These are phyloP conservation scores for Manduca sexta DNA, from an alignment of 1,140 invertebrate genomes.

Conservation along the genomic window DNA sequence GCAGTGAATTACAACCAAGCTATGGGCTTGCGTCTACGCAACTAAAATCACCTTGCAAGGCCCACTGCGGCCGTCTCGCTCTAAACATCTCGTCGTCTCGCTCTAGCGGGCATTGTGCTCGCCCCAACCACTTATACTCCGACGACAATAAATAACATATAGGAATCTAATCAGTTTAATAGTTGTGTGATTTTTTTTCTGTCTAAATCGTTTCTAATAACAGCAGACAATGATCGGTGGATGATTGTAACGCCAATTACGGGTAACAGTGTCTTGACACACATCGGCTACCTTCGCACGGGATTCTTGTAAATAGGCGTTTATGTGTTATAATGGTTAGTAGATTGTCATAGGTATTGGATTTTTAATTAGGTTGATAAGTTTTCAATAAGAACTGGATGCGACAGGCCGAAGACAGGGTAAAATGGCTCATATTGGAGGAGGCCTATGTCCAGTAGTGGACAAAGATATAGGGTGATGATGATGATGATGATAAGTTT, in stretches of 20 bases:
- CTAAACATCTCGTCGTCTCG: conserved; percentile 31
- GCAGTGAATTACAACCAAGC: conserved; percentile 60
- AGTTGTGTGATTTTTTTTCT: conserved; percentile 63
- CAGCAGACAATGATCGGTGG: conserved; percentile 29
- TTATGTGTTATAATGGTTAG: too few relatives aligned
- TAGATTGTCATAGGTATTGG: too few relatives aligned
- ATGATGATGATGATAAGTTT: too few relatives aligned
- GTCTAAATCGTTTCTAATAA: conserved; percentile 45
- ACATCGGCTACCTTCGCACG: neutral
- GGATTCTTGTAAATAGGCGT: too few relatives aligned
- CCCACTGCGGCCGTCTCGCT: conserved; percentile 55
- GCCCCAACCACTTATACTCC: conserved; percentile 31
- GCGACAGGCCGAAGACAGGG: too few relatives aligned
- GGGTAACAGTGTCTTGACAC: conserved; percentile 10
- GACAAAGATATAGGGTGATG: too few relatives aligned
- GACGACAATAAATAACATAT: conserved; percentile 68
- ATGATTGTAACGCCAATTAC: conserved; percentile 7
- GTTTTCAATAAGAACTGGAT: too few relatives aligned
- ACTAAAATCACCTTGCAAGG: conserved; percentile 72
- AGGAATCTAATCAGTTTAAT: conserved; percentile 71
- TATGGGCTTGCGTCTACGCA: conserved; percentile 59
- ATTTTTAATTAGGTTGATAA: too few relatives aligned
- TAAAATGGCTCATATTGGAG: too few relatives aligned
- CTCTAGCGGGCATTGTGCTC: conserved; percentile 67
- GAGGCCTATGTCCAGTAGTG: too few relatives aligned